A percentile compares a stretch with the other conserved stretches of the same genome.
Conservation (phyloP, 2,888 invertebrate genomes). For the Thecocarcelia acutangulata region DNA sequence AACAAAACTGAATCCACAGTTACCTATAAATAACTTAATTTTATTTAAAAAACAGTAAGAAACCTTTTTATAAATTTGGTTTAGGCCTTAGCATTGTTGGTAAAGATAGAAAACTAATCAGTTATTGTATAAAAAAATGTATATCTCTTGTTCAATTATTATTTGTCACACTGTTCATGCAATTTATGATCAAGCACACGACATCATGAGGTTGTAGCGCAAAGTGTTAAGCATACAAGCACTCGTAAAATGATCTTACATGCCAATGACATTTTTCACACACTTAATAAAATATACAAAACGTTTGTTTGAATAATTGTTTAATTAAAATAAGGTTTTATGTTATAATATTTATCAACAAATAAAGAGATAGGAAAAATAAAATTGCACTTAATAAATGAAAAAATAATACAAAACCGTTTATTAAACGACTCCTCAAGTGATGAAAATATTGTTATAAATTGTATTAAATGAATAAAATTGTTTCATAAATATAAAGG, state of each 20-base stretch:
- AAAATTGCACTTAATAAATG: slow-evolving; percentile 13
- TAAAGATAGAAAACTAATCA: too few species aligned
- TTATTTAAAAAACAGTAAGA: too few species aligned
- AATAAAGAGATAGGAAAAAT: slow-evolving; percentile 45
- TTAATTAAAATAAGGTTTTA: slow-evolving; percentile 39
- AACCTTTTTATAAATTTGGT: too few species aligned
- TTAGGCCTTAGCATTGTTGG: too few species aligned
- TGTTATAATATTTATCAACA: slow-evolving; percentile 52
- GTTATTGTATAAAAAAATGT: too few species aligned
- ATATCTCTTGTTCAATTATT: neutral
- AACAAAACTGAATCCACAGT: too few species aligned
- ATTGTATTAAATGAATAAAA: neutral
- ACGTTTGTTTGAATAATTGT: slow-evolving; percentile 42
- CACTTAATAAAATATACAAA: slow-evolving; percentile 51
- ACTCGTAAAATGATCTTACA: slow-evolving; percentile 3
- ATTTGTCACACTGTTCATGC: neutral
- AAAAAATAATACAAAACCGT: neutral
- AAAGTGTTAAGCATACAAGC: neutral
- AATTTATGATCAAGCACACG: slow-evolving; percentile 7
- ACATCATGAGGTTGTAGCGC: neutral
- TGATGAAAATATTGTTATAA: neutral
- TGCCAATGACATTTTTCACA: slow-evolving; percentile 57
- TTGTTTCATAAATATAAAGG: neutral
- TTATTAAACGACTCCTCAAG: neutral
- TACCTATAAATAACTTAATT: too few species aligned